A percentile compares a stretch with the other conserved stretches of the same genome.
Conservation (phyloP, 2,113 vertebrate species). For the Gadus chalcogrammus region DNA sequence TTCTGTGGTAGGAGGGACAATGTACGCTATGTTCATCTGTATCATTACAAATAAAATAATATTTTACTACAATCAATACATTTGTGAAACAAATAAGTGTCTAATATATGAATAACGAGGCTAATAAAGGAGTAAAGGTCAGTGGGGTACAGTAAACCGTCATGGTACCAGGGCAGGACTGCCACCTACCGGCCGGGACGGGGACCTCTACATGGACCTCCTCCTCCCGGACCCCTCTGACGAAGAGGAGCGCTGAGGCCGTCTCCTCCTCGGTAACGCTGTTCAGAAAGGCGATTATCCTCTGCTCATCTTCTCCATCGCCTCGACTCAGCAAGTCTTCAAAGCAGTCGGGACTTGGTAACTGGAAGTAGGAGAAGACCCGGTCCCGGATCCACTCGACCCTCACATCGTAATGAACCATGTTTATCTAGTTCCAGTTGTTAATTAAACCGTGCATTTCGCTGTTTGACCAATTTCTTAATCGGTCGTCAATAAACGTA, state of each 20-base stretch:
- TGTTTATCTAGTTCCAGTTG: too few relatives aligned
- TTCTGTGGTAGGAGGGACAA: too few relatives aligned
- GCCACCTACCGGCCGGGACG: constrained; percentile 63
- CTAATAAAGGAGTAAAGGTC: background rate
- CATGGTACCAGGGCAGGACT: too few relatives aligned
- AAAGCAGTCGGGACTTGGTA: constrained; percentile 68
- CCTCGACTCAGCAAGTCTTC: constrained; percentile 79
- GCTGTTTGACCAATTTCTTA: too few relatives aligned
- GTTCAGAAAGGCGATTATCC: constrained; percentile 75
- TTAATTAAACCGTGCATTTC: too few relatives aligned
- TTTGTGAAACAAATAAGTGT: background rate
- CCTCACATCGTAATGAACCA: constrained; percentile 78
- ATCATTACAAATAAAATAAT: too few relatives aligned
- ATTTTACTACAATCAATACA: too few relatives aligned
- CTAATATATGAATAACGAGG: background rate
- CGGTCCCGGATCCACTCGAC: constrained; percentile 81
- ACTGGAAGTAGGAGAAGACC: constrained; percentile 59
- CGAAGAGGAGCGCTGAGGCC: constrained; percentile 73
- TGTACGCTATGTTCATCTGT: too few relatives aligned
- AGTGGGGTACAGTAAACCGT: too few relatives aligned
- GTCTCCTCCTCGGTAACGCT: constrained; percentile 48
- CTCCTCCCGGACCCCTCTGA: constrained; percentile 59
- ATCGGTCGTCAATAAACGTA: too few relatives aligned
- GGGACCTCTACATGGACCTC: constrained; percentile 65
- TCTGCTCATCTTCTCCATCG: constrained; percentile 67